A percentile compares a stretch with the other conserved stretches of the same genome.
Conservation (phyloP, 2,113 vertebrate genomes). For the Pachycephala philippinensis region DNA sequence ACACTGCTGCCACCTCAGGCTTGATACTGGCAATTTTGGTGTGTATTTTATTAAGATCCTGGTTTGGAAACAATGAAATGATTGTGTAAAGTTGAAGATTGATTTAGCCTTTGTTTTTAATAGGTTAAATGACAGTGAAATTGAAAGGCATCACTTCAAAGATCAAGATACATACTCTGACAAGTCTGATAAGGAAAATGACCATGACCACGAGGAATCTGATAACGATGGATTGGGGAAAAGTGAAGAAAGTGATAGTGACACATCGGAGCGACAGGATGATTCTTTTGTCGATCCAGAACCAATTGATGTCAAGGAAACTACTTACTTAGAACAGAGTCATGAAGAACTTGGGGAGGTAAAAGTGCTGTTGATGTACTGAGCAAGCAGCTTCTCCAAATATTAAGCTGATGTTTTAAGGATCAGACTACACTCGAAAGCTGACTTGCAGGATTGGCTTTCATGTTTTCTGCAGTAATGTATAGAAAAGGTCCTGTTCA, state of each 20-base stretch:
- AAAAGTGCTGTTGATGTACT: neutral
- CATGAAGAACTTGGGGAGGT: conserved; percentile 96
- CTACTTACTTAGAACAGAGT: conserved; percentile 87
- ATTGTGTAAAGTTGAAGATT: neutral
- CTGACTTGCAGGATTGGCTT: neutral
- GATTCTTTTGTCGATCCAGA: conserved; percentile 89
- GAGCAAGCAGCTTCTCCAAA: neutral
- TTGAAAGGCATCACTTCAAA: conserved; percentile 86
- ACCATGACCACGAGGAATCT: conserved; percentile 92
- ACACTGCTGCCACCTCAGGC: neutral
- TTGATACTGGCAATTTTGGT: neutral
- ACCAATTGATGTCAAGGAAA: conserved; percentile 85
- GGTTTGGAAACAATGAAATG: neutral
- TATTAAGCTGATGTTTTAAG: neutral
- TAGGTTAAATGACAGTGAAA: conserved; percentile 91
- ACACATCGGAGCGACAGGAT: conserved; percentile 94
- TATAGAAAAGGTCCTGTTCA: neutral
- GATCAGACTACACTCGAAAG: neutral
- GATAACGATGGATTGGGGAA: conserved; percentile 93
- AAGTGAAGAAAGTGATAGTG: conserved; percentile 95
- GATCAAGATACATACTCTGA: conserved; percentile 96
- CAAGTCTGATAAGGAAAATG: conserved; percentile 95
- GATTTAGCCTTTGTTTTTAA: neutral
- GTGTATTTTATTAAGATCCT: neutral
- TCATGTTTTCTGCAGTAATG: neutral